phyloP scores from a whole-genome alignment of 2,888 invertebrate genomes.

The Hypena proboscidalis region DNA sequence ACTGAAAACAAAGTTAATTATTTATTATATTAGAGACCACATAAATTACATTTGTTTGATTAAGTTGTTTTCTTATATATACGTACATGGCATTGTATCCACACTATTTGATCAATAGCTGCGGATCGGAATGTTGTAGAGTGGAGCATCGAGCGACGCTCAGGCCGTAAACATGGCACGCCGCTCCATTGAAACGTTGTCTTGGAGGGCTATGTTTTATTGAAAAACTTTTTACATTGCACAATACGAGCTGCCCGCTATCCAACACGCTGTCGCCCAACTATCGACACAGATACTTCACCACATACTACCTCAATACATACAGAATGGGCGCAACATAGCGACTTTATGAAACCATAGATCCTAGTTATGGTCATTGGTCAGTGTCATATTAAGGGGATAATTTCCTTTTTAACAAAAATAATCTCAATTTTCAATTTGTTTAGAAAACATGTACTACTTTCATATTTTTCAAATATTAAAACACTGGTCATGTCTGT shows the following conservation, averaged over 20 bases:
- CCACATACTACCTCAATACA: constrained; percentile 16
- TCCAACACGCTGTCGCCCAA: constrained; percentile 46
- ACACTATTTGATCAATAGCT: constrained; percentile 71
- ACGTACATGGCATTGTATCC: constrained; percentile 40
- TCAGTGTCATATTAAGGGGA: too few relatives aligned
- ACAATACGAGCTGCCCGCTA: constrained; percentile 39
- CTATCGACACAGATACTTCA: too few relatives aligned
- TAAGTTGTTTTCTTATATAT: constrained; percentile 30
- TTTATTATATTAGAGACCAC: too few relatives aligned
- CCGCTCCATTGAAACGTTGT: constrained; percentile 79
- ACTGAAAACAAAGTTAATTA: too few relatives aligned
- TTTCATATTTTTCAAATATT: too few relatives aligned
- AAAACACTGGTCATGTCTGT: too few relatives aligned
- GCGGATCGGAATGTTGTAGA: constrained; percentile 69
- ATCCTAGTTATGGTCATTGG: too few relatives aligned
- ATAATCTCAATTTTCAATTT: too few relatives aligned
- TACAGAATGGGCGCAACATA: constrained; percentile 8
- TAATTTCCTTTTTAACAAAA: too few relatives aligned
- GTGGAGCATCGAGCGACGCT: constrained; percentile 55
- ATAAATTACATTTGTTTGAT: constrained; percentile 39
- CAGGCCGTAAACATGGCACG: constrained; percentile 72
- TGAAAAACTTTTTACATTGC: constrained; percentile 77
- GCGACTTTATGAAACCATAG: too few relatives aligned
- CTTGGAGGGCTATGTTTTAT: constrained; percentile 80
- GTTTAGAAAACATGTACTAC: too few relatives aligned